Conservation (phyloP, 92 coral and sea anemone species). For the Scolanthus callimorphus region DNA sequence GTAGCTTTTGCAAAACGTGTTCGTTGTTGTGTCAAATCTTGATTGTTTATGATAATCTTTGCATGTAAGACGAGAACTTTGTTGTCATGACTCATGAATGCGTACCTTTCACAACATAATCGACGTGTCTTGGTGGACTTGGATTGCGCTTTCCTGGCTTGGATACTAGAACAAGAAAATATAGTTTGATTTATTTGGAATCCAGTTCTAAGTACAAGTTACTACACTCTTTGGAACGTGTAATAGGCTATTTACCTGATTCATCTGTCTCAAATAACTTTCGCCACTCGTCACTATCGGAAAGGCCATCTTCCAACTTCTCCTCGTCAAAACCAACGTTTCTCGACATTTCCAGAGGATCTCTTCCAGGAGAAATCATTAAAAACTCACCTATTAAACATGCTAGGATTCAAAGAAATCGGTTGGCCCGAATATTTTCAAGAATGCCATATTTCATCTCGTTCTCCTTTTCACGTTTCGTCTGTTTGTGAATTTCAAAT, state of each 20-base stretch:
- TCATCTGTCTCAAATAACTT: slow-evolving; percentile 62
- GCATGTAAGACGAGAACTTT: too few relatives aligned
- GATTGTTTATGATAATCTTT: too few relatives aligned
- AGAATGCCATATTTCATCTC: slow-evolving; percentile 4
- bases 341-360: slow-evolving; percentile 2
- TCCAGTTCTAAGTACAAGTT: not conserved
- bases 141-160: slow-evolving; percentile 6
- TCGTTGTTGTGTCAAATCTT: too few relatives aligned
- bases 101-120: slow-evolving; percentile 44
- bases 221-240: not conserved
- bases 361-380: not conserved
- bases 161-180: slow-evolving; percentile 1
- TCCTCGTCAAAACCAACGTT: slow-evolving; percentile 1
- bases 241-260: slow-evolving; percentile 39
- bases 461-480: not conserved
- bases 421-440: slow-evolving; percentile 1
- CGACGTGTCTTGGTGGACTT: slow-evolving; percentile 37
- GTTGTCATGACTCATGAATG: not conserved
- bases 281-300: slow-evolving; percentile 65
- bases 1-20: too few relatives aligned
- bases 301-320: not conserved
- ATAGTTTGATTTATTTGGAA: too few relatives aligned
- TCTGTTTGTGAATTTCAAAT: not conserved
- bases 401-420: slow-evolving; percentile 1
- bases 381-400: not conserved